Conservation (phyloP, 2,797 vertebrate species). For the Gymnopithys bicolor region DNA sequence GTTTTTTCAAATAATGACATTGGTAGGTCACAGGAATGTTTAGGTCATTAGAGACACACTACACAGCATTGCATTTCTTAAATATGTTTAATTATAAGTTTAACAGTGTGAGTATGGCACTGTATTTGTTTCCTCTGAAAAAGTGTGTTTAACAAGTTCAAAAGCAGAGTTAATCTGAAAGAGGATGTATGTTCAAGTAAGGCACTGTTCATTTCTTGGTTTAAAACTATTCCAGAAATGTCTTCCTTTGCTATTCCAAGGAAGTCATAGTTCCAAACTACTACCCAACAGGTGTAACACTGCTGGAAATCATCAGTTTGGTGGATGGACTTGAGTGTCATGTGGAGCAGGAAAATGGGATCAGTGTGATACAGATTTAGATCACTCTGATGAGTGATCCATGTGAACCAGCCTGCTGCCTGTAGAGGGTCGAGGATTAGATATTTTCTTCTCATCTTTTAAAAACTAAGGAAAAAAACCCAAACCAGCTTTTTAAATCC, state of each 20-base stretch:
- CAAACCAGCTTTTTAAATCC: not conserved
- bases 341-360: not conserved
- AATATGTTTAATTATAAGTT: not conserved
- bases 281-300: not conserved
- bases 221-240: not conserved
- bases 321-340: not conserved
- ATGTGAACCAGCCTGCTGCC: not conserved
- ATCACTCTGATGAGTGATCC: not conserved
- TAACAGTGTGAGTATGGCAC: not conserved
- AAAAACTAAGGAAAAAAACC: not conserved
- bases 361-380: not conserved
- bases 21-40: not conserved
- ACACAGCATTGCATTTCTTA: not conserved
- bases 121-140: not conserved
- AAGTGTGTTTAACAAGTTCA: not conserved
- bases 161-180: not conserved
- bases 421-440: not conserved
- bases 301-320: not conserved
- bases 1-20: not conserved
- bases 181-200: not conserved
- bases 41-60: not conserved
- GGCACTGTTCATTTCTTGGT: not conserved
- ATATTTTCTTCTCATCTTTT: not conserved
- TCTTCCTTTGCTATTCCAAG: not conserved
- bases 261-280: not conserved